Evolutionary conservation across 2,888 invertebrate species (phyloP), one percentile per base, ranked within the genome.

Genomic region (Steinernema carpocapsae): DNA sequence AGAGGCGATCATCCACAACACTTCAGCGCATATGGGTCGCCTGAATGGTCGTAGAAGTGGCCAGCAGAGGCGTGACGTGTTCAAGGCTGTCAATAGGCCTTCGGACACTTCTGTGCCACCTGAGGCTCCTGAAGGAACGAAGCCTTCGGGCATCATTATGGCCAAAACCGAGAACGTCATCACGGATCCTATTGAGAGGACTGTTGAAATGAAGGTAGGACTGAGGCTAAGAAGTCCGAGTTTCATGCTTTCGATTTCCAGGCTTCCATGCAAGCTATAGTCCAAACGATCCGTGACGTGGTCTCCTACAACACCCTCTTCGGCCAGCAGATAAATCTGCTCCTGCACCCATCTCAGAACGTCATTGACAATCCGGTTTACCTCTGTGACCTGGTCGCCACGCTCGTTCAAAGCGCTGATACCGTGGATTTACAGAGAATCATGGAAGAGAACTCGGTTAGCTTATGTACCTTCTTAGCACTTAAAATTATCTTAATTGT

Each of bases 351-450:
- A 86, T 96, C 96, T 0, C 95, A 96, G 88, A 91, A 95, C 75
- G 95, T 97, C 32, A 94, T 97, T 14, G 99, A 99, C 89, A 97
- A 99, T 91, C 99, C 99, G 0, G 94, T 97, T 19, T 97, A 97
- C 89, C 90, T 99, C 71, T 94, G 95, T 84, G 97, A 99, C 89
- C 90, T 99, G 73, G 97, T 82, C 19, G 84, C 83, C 0, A 83
- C 86, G 1, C 77, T 87, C 17, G 82, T 85, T 6, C 84, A 85
- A 37, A 94, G 94, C 0, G 89, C 88, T 14, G 96, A 97, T 84
- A 92, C 87, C 0, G 90, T 91, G 1, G 97, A 99, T 86, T 90
- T 97, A 56, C 99, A 99, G 88, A 92, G 93, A 83, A 88, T 90
- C 26, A 84, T 90, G 79, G 89, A 89, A 76, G 90, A 99, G 91